phyloP scores from a whole-genome alignment of 2,797 vertebrate species.

The Melanogrammus aeglefinus region DNA sequence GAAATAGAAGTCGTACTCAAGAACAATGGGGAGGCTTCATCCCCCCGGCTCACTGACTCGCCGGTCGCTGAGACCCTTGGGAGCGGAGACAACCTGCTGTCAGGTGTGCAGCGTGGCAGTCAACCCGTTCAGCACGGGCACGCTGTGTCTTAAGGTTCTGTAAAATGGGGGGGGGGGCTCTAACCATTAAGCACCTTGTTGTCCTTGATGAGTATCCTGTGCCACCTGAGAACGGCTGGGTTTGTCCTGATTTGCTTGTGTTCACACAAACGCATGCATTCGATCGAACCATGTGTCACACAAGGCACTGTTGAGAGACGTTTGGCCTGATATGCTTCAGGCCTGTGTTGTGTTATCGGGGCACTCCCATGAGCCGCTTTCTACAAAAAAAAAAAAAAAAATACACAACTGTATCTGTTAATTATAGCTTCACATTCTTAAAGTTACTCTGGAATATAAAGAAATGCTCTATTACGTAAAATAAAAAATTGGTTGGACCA shows the following conservation, averaged over 20 bases:
- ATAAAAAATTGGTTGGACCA: slow-evolving; percentile 22
- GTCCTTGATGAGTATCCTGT: slow-evolving; percentile 15
- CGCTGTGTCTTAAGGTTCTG: background rate
- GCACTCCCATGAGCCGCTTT: background rate
- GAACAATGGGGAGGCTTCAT: background rate
- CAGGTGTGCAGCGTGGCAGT: background rate
- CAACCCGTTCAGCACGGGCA: background rate
- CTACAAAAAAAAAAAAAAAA: background rate
- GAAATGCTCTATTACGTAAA: background rate
- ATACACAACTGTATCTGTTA: background rate
- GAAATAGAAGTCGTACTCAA: background rate
- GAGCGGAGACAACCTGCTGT: background rate
- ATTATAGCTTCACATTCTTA: slow-evolving; percentile 36
- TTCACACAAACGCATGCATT: background rate
- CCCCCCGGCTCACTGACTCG: background rate
- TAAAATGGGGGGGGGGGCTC: background rate
- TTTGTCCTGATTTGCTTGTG: slow-evolving; percentile 9
- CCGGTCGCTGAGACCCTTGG: background rate
- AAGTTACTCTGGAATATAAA: slow-evolving; percentile 22
- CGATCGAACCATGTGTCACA: slow-evolving; percentile 7
- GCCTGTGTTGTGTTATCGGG: slow-evolving; percentile 12
- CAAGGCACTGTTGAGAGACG: slow-evolving; percentile 32
- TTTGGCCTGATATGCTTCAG: slow-evolving; percentile 5
- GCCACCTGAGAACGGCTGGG: slow-evolving; percentile 15
- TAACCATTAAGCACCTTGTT: background rate